phyloP scores from a whole-genome alignment of 2,113 vertebrate species.

The Vulpes ferrilata region DNA sequence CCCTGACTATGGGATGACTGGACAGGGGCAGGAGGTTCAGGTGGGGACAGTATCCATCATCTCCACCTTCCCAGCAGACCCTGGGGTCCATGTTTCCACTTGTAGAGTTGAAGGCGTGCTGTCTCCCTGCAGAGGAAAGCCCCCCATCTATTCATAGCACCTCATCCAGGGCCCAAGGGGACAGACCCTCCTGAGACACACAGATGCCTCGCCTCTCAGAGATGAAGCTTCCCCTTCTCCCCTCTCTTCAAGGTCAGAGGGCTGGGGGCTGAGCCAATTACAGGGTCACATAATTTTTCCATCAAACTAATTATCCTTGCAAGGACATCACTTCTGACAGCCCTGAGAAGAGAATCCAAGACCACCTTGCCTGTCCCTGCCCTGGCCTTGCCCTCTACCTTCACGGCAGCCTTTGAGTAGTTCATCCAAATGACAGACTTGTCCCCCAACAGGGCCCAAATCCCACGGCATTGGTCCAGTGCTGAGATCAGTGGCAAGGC shows the following conservation, averaged over 20 bases:
- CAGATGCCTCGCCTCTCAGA: not conserved
- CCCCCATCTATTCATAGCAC: not conserved
- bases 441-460: not conserved
- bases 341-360: not conserved
- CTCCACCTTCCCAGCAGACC: not conserved
- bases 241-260: not conserved
- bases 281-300: not conserved
- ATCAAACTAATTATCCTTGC: not conserved
- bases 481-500: not conserved
- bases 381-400: accelerated
- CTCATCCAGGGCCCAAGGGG: not conserved
- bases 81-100: accelerated
- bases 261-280: not conserved
- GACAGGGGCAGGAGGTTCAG: too few species aligned
- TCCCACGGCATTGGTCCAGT: too few species aligned
- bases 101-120: not conserved
- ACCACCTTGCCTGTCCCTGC: not conserved
- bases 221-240: not conserved
- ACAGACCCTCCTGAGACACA: not conserved
- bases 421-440: not conserved
- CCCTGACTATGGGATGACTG: not conserved
- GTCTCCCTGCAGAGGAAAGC: not conserved
- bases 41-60: not conserved
- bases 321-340: not conserved
- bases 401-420: not conserved